Base-by-base conservation (phyloP, 2,888 invertebrate species). In the Embidobia sp. region DNA sequence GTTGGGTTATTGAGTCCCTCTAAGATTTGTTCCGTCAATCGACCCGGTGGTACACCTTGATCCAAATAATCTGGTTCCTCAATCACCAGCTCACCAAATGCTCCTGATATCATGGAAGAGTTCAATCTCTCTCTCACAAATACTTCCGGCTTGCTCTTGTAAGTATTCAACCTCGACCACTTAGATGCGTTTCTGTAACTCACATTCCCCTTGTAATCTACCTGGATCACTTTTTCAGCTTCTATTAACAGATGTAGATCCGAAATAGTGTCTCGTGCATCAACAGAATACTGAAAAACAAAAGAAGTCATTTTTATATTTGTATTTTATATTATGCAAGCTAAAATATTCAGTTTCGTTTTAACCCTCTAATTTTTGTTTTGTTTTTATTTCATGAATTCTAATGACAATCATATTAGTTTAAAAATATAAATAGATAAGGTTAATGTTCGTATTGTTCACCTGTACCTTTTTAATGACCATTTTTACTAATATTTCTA, bases 191-290 rank as follows among this genome's bases (percentile, higher is more conserved):
- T 95, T 83, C 96, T 92, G 88, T 96, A 96, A 90, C 95, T 95
- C 81, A 94, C 94, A 90, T 93, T 95, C 84, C 96, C 96, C 90
- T 96, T 96, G 89, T 96, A 96, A 86, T 95, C 95, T 22, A 96
- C 96, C 91, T 95, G 95, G 79, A 94, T 92, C 61, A 96, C 94
- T 82, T 93, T 92, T 86, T 94, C 94, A 73, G 93, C 93, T 82
- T 94, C 94, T 8, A 95, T 93, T 84, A 96, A 93, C 87, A 93
- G 92, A 87, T 94, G 94, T 29, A 96, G 91, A 89, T 94, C 94
- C 73, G 93, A 91, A 85, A 93, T 93, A 11, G 94, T 93, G 80
- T 94, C 95, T 79, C 91, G 91, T 44, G 93, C 92, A 85, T 93
- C 91, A 69, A 95, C 92, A 84, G 94, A 93, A 87, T 94, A 94